Evolutionary conservation across 1,140 invertebrate species (phyloP).

Genomic region (Polypedilum pembai): DNA sequence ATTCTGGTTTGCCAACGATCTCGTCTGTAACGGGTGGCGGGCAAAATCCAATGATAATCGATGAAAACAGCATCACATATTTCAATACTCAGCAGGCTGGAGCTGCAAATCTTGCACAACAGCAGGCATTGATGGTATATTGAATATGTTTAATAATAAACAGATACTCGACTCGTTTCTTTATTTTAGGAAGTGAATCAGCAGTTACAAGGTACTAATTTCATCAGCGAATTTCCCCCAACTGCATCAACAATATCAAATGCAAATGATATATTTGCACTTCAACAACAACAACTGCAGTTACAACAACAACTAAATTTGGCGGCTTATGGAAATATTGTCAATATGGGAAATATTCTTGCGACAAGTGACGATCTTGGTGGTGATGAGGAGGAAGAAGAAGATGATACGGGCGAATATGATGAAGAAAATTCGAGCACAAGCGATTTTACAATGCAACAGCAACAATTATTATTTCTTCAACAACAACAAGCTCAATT

Average conservation of each 20-base stretch:
- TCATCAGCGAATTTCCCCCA: background rate
- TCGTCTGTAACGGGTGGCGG: background rate
- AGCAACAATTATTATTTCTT: background rate
- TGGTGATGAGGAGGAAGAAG: background rate
- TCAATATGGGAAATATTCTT: slow-evolving; percentile 4
- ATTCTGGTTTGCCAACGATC: background rate
- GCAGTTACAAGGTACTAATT: slow-evolving; percentile 7
- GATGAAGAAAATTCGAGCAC: slow-evolving; percentile 21
- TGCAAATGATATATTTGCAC: background rate
- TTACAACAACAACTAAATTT: slow-evolving; percentile 14
- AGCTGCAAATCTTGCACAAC: background rate
- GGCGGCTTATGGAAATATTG: slow-evolving; percentile 24
- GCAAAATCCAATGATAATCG: background rate
- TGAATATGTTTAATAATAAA: background rate
- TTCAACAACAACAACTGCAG: background rate
- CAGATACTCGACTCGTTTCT: background rate
- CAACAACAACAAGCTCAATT: background rate
- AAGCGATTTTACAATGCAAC: background rate
- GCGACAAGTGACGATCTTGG: background rate
- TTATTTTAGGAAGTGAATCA: slow-evolving; percentile 13
- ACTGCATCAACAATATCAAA: background rate
- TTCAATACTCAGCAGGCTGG: slow-evolving; percentile 20
- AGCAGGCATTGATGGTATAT: slow-evolving; percentile 2
- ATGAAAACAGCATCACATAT: slow-evolving; percentile 19
- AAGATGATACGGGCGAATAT: slow-evolving; percentile 9